Base-by-base conservation (phyloP, 1,140 invertebrate genomes). In the Drosophila grimshawi region DNA sequence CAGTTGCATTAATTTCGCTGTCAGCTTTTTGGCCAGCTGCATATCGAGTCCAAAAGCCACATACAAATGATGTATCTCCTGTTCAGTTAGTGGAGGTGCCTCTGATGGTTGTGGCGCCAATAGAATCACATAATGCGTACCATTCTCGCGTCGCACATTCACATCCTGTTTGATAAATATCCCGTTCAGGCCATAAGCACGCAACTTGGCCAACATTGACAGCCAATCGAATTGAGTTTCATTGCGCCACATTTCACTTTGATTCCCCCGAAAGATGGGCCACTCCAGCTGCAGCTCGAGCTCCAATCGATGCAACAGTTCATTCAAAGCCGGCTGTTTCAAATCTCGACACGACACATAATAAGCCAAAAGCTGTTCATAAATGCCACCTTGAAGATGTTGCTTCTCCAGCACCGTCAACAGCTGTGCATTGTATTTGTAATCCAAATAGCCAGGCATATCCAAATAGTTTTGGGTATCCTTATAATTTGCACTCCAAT, bases 391-490 rank as follows among this genome's bases (percentile, higher is more conserved):
- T 48, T 41, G 7, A 0, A 7, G 35, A 6, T 52, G 7, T 0
- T 63, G 37, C 8, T 32, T n/a, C 5, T 63, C 33, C 66, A 88
- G 29, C 0, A 64, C 67, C 3, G 27, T 37, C 6, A 61, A 30
- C 39, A 81, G 43, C 51, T 88, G 83, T 10, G 37, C 6, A 55
- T 81, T 81, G 27, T 65, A 76, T 37, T 72, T 67, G 37, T 85
- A 64, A 37, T 85, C 81, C 81, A 88, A 75, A 39, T 85, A 85
- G 5, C 81, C 83, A 0, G 81, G 81, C 79, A 85, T 85, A 56
- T 81, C 83, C 32, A 81, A 27, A 51, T 81, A 80, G 41, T 8
- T 59, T 0, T 60, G 6, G 0, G 56, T 55, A 0, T 62, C 48
- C 5, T 57, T 39, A 33, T 85, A 80, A 33, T 85, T 69, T n/a